Conservation (phyloP, 2,888 invertebrate genomes). For the Ornithoptera priamus region DNA sequence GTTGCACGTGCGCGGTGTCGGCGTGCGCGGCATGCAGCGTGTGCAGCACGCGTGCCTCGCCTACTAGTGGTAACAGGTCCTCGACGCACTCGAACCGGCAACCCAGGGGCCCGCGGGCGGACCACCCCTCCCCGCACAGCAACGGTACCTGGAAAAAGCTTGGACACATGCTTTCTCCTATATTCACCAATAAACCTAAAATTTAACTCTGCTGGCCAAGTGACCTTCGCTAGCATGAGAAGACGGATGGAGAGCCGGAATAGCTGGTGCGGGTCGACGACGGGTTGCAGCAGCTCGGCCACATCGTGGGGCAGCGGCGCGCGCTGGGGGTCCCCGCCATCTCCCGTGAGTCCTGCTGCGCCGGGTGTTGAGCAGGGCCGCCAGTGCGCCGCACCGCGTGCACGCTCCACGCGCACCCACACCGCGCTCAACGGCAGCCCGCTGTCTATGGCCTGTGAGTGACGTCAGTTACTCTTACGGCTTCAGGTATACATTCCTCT, state of each 20-base stretch:
- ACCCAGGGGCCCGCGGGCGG: conserved; percentile 32
- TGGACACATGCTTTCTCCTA: neutral
- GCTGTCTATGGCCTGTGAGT: conserved; percentile 53
- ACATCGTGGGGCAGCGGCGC: conserved; percentile 83
- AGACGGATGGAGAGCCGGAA: conserved; percentile 81
- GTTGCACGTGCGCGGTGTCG: conserved; percentile 34
- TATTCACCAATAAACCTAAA: too few relatives aligned
- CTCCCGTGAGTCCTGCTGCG: conserved; percentile 81
- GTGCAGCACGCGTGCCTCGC: conserved; percentile 42
- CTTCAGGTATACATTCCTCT: neutral
- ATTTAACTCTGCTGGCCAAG: too few relatives aligned
- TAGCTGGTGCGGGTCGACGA: conserved; percentile 78
- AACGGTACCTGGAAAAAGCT: conserved; percentile 39
- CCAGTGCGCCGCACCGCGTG: conserved; percentile 87
- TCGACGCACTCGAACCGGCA: conserved; percentile 39
- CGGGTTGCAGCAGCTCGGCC: conserved; percentile 85
- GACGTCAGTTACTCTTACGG: neutral
- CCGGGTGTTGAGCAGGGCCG: conserved; percentile 58
- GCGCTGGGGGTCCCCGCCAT: conserved; percentile 83
- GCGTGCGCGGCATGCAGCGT: conserved; percentile 40
- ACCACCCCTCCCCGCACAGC: conserved; percentile 39
- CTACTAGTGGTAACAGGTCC: conserved; percentile 39
- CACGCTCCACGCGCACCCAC: conserved; percentile 87
- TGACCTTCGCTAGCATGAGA: conserved; percentile 63
- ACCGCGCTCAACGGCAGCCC: conserved; percentile 86